phyloP scores from a whole-genome alignment of 2,888 invertebrate species.

The Papilio protenor region DNA sequence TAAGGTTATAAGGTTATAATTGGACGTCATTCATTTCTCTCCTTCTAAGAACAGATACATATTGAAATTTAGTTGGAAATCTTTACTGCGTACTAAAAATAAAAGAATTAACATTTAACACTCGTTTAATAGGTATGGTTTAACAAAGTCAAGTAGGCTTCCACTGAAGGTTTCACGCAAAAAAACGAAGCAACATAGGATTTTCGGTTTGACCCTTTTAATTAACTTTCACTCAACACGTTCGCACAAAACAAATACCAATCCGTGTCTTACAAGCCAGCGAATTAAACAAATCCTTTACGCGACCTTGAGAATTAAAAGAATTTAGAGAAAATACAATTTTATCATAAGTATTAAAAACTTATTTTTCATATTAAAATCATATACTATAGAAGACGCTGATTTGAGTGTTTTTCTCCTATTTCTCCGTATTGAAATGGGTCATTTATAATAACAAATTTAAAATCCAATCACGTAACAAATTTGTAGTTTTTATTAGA shows the following conservation, averaged over 20 bases:
- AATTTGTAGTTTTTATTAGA: not conserved
- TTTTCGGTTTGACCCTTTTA: not conserved
- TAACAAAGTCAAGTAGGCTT: not conserved
- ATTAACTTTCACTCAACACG: slow-evolving; percentile 12
- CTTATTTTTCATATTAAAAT: no score
- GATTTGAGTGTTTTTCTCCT: not conserved
- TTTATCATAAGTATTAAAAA: not conserved
- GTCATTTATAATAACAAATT: not conserved
- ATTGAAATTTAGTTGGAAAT: no score
- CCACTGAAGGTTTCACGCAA: not conserved
- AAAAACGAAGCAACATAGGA: not conserved
- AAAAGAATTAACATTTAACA: no score
- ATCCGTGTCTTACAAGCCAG: slow-evolving; percentile 14
- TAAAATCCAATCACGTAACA: not conserved
- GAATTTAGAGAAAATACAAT: not conserved
- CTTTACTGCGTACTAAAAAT: no score
- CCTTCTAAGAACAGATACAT: no score
- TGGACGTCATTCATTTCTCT: no score
- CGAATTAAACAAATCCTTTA: not conserved
- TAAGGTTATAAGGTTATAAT: no score
- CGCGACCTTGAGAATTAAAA: not conserved
- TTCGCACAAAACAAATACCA: slow-evolving; percentile 2
- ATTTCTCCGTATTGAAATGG: not conserved
- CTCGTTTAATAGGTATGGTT: not conserved
- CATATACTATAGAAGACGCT: no score